These are phyloP conservation scores for Amblyjoppa fuscipennis DNA, from an alignment of 2,888 invertebrate genomes.

Conservation along the genomic window DNA sequence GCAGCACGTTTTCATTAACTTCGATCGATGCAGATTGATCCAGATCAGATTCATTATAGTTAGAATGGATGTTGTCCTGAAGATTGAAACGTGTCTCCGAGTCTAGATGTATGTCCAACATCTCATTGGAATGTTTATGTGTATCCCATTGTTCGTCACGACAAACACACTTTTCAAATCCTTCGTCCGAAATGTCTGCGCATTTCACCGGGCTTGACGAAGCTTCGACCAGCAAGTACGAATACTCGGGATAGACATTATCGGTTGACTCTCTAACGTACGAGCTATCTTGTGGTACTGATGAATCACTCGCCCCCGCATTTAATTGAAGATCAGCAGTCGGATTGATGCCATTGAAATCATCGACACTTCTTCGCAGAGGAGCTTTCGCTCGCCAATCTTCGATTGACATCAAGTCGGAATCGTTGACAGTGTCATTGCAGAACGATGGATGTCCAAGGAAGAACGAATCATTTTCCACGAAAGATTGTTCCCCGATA, in stretches of 20 bases:
- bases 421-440: conserved; percentile 12
- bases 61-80: not conserved
- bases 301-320: conserved; percentile 59
- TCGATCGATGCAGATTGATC: conserved; percentile 53
- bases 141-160: not conserved
- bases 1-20: conserved; percentile 25
- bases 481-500: not conserved
- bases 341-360: not conserved
- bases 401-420: not conserved
- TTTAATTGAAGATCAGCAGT: conserved; percentile 55
- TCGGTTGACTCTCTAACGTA: not conserved
- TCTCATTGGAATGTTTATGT: conserved; percentile 41
- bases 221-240: not conserved
- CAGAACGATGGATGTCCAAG: not conserved
- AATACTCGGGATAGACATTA: not conserved
- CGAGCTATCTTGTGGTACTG: conserved; percentile 47
- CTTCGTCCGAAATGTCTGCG: not conserved
- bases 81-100: not conserved
- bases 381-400: conserved; percentile 19
- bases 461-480: not conserved
- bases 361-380: not conserved
- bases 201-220: not conserved
- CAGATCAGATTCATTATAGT: not conserved
- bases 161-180: not conserved
- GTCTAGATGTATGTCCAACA: too few relatives aligned